These are phyloP conservation scores for Colletes gigas DNA, from an alignment of 1,140 invertebrate species.

Conservation along the genomic window DNA sequence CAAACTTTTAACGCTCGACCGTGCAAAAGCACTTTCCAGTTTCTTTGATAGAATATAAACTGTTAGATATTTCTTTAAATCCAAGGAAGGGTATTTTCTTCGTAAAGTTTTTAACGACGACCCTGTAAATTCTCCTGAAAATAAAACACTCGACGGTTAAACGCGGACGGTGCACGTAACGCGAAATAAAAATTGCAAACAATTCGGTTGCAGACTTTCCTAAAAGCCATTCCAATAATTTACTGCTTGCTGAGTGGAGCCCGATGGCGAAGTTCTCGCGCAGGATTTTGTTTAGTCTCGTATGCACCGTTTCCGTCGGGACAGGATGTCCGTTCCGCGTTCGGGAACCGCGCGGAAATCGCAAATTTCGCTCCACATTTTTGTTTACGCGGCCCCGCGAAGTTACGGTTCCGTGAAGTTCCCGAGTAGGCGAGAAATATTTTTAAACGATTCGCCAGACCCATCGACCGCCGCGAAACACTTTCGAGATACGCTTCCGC, in stretches of 20 bases:
- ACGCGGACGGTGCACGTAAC: too few relatives aligned
- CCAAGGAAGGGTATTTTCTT: too few relatives aligned
- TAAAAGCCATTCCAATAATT: neutral
- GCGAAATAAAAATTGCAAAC: too few relatives aligned
- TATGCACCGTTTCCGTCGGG: neutral
- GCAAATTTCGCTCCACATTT: neutral
- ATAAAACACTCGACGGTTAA: neutral
- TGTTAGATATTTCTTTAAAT: too few relatives aligned
- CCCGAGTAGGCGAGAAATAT: neutral
- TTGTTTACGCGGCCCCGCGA: too few relatives aligned
- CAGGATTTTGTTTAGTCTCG: neutral
- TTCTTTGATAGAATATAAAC: too few relatives aligned
- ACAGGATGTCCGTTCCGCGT: neutral
- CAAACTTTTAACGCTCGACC: too few relatives aligned
- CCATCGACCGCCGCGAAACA: neutral
- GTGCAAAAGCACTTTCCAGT: too few relatives aligned
- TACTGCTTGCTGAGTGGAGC: neutral
- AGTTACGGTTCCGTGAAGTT: neutral
- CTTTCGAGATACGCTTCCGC: neutral
- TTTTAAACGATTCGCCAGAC: neutral
- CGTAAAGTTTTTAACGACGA: too few relatives aligned
- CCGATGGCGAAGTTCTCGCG: neutral
- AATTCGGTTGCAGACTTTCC: neutral
- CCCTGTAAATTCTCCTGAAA: neutral
- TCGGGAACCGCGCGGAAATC: neutral